Conservation (phyloP, 2,113 vertebrate genomes). For the Athene cunicularia region DNA sequence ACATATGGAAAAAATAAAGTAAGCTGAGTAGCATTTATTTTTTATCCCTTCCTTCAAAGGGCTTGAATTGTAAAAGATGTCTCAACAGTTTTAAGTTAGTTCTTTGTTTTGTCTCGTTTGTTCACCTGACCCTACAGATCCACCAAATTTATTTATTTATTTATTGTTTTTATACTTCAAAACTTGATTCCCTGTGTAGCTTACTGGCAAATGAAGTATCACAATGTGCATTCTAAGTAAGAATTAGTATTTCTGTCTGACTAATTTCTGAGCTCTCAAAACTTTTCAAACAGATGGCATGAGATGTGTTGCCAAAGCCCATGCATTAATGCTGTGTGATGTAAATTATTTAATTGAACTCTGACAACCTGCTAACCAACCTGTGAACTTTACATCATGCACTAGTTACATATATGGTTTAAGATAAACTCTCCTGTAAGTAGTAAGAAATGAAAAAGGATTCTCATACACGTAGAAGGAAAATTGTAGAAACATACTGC, state of each 20-base stretch:
- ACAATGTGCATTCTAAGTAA: not conserved
- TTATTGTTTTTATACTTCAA: not conserved
- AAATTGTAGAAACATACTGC: not conserved
- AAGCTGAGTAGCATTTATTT: not conserved
- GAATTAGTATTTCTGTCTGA: conserved; percentile 22
- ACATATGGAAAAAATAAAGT: not conserved
- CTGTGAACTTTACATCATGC: not conserved
- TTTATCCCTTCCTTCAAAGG: not conserved
- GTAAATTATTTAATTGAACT: conserved; percentile 47
- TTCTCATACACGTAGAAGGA: not conserved
- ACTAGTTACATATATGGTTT: not conserved
- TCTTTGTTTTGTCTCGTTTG: not conserved
- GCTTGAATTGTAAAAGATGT: not conserved
- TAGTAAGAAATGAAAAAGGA: not conserved
- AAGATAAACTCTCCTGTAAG: not conserved
- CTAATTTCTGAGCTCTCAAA: conserved; percentile 14
- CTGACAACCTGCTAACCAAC: conserved; percentile 22
- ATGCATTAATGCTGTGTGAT: conserved; percentile 1
- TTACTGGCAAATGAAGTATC: not conserved
- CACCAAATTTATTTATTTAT: not conserved
- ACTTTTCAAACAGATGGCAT: conserved; percentile 21
- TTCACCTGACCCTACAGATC: not conserved
- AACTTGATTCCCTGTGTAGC: not conserved
- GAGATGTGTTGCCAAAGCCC: conserved; percentile 26
- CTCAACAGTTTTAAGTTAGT: not conserved